These are phyloP conservation scores for Euclidia mi DNA, from an alignment of 2,888 invertebrate genomes.

Conservation along the genomic window DNA sequence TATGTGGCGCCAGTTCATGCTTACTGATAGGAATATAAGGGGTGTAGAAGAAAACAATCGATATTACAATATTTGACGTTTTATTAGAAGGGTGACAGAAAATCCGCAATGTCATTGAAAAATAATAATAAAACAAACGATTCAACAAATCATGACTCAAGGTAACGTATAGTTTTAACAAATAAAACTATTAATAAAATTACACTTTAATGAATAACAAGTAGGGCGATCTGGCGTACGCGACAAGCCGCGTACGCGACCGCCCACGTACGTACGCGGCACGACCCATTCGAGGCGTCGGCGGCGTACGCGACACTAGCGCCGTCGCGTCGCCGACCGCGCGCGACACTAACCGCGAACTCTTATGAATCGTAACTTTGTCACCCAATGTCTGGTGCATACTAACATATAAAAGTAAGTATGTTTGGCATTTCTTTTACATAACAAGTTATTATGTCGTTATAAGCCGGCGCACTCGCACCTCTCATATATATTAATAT, in stretches of 20 bases:
- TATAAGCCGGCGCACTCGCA: slow-evolving; percentile 53
- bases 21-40: neutral
- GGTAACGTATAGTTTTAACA: slow-evolving; percentile 88
- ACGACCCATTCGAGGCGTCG: slow-evolving; percentile 60
- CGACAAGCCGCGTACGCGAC: slow-evolving; percentile 28
- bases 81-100: slow-evolving; percentile 89
- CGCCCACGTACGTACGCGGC: slow-evolving; percentile 42
- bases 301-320: neutral
- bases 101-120: slow-evolving; percentile 87
- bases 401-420: slow-evolving; percentile 68
- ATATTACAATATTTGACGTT: slow-evolving; percentile 86
- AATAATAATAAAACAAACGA: slow-evolving; percentile 88
- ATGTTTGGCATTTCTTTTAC: slow-evolving; percentile 80
- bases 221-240: too few species aligned
- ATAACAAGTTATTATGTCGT: slow-evolving; percentile 64
- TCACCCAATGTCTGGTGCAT: slow-evolving; percentile 76
- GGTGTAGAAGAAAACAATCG: slow-evolving; percentile 74
- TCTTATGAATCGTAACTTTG: slow-evolving; percentile 69
- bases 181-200: slow-evolving; percentile 86
- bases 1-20: too few species aligned
- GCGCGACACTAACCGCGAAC: slow-evolving; percentile 37
- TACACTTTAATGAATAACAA: slow-evolving; percentile 83
- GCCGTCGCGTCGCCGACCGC: too few species aligned
- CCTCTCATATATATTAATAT: slow-evolving; percentile 61
- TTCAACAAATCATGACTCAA: slow-evolving; percentile 89